Percentiles rank a stretch among this genome's conserved stretches.
Evolutionary conservation across 1,140 invertebrate species (phyloP).

Genomic region (Drosophila tsacasi): DNA sequence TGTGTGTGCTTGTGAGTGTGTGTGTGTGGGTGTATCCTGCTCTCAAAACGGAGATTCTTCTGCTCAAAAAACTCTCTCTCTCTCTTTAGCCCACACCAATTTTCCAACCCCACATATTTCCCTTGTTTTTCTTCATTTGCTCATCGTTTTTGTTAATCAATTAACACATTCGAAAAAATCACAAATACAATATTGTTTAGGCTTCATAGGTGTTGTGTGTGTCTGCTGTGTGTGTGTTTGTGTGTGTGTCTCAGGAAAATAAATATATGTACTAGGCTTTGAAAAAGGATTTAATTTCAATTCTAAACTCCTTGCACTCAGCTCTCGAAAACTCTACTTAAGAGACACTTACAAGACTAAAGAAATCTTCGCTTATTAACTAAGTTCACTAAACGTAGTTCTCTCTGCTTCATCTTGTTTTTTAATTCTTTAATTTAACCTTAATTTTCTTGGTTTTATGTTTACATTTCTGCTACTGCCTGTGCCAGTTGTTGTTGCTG

Average conservation of each 20-base stretch:
- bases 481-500: constrained; percentile 46
- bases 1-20: constrained; percentile 4
- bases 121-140: constrained; percentile 21
- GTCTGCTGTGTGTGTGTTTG: constrained; percentile 1
- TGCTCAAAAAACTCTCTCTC: constrained; percentile 25
- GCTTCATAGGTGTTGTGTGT: constrained; percentile 47
- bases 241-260: constrained; percentile 49
- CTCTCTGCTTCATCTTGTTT: constrained; percentile 31
- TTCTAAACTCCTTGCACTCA: constrained; percentile 46
- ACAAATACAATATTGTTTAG: constrained; percentile 72
- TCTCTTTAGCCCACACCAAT: constrained; percentile 8
- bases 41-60: constrained; percentile 43
- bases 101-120: constrained; percentile 25
- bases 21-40: constrained; percentile 31
- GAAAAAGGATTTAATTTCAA: constrained; percentile 50
- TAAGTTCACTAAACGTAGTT: constrained; percentile 62
- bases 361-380: constrained; percentile 57
- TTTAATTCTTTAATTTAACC: constrained; percentile 32
- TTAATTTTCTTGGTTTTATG: constrained; percentile 41
- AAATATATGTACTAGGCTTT: constrained; percentile 69
- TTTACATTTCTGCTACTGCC: constrained; percentile 54
- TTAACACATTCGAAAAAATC: constrained; percentile 65
- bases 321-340: constrained; percentile 45
- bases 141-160: constrained; percentile 40
- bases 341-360: constrained; percentile 67